Base-by-base conservation (phyloP, 2,888 invertebrate species). In the Caenorhabditis plicata region DNA sequence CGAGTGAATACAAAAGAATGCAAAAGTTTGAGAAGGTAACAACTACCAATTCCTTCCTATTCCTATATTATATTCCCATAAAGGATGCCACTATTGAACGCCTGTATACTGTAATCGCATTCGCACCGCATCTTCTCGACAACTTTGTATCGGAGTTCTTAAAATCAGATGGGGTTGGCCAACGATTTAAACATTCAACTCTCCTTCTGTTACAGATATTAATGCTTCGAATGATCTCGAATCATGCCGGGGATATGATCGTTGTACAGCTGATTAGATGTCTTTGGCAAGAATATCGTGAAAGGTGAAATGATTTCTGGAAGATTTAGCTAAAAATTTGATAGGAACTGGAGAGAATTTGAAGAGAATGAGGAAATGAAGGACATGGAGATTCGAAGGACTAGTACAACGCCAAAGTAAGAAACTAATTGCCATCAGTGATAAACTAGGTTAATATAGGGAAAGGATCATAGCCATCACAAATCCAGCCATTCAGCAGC, bases 171-270 rank as follows among this genome's bases (percentile, higher is more conserved):
- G 78, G 78, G 27, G 77, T 75, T 26, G 43, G 42, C 40, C n/a
- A 13, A n/a, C 11, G 29, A 2, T 11, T 20, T 2, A 13, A 46
- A 15, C 4, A 7, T 26, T 1, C 3, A n/a, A n/a, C 3, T 11
- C n/a, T 29, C 27, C 15, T 32, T 15, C 19, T 4, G 5, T 49
- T 74, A 22, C 40, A 75, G 68, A 61, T 79, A n/a, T 74, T 80
- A 51, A 72, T 73, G 29, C 70, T 80, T 11, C 69, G 80, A 27
- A 65, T 80, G 65, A 74, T 80, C 52, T 71, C 80, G 8, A 80
- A 74, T 39, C 79, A 80, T 40, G 77, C 77, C 5, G 80, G 80
- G 3, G 80, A 77, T 40, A 49, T 73, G 58, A 58, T 72, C 13
- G 70, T 72, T 0, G 67, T 74, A n/a, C 68, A 72, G 22, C 43